Conservation (phyloP, 1,140 invertebrate genomes). For the Pomacea maculata region DNA sequence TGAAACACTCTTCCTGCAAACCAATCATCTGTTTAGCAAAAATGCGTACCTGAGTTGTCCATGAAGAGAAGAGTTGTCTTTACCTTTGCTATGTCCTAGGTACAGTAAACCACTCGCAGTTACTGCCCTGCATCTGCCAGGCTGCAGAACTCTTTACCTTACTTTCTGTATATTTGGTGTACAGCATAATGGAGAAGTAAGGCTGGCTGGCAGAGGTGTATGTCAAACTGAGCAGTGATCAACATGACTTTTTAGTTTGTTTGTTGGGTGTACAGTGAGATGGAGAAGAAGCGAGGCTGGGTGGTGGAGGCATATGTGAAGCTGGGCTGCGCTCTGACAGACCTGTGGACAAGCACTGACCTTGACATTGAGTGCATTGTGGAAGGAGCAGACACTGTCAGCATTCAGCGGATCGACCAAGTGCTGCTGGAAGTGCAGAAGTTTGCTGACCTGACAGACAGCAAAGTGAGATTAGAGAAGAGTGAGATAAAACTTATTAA, state of each 20-base stretch:
- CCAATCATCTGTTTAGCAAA: too few species aligned
- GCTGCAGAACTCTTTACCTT: too few species aligned
- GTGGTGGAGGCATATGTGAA: constrained; percentile 82
- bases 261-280: constrained; percentile 70
- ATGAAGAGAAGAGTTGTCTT: too few species aligned
- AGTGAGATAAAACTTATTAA: too few species aligned
- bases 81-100: too few species aligned
- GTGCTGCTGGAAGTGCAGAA: constrained; percentile 79
- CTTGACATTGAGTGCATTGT: not conserved
- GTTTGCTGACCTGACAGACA: constrained; percentile 81
- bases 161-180: too few species aligned
- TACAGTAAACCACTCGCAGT: too few species aligned
- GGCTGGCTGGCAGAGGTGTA: not conserved
- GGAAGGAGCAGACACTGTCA: constrained; percentile 20
- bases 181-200: not conserved
- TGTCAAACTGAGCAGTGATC: not conserved
- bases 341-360: constrained; percentile 22
- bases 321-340: constrained; percentile 68
- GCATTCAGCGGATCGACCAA: constrained; percentile 71
- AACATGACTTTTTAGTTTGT: not conserved
- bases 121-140: too few species aligned
- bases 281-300: constrained; percentile 83
- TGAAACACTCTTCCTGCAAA: too few species aligned
- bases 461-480: constrained; percentile 71
- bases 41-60: too few species aligned